Evolutionary conservation across 2,888 invertebrate species (phyloP), one percentile per base, ranked within the genome.

Genomic region (Campaea margaritaria): DNA sequence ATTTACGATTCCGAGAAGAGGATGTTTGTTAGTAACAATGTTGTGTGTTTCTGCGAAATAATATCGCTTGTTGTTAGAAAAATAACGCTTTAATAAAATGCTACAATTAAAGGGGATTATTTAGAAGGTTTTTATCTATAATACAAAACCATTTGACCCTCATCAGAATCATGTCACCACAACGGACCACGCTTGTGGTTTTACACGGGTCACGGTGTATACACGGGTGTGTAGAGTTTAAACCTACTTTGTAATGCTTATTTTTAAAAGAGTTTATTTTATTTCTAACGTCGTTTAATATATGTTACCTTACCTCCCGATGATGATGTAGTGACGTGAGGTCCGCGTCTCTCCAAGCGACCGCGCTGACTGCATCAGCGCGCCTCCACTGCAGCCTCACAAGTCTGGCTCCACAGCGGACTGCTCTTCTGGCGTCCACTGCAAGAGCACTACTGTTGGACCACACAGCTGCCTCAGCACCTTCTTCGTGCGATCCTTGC

Each of bases 391-490:
- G 93, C 55, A 93, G 72, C 3, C 92, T 73, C 39, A 93, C 87
- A 0, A 92, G 86, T 2, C 91, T 72, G 9, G 93, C 90, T 0
- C 91, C 90, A 56, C 93, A 93, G 0, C 87, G 85, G 38, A 91
- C 85, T 0, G 92, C 92, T 4, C 91, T 75, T 0, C 93, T 73
- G 0, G 92, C 91, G 69, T 93, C 93, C 14, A 93, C 52, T 0
- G 91, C 91, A 8, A 93, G 65, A 0, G 91, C 83, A 14, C 87
- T 90, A 70, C 91, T 91, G 73, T 93, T 93, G 62, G 92, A 92
- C 93, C 93, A 93, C 10, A 92, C 82, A 0, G 92, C 92, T 0
- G 88, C 82, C 67, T 93, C 91, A 0, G 90, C 87, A 0, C 83
- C 82, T 58, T 89, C 87, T 11, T 88, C 86, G 1, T 69, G 75